Base-by-base conservation (phyloP, 2,888 invertebrate species). In the Marronus borbonicus region DNA sequence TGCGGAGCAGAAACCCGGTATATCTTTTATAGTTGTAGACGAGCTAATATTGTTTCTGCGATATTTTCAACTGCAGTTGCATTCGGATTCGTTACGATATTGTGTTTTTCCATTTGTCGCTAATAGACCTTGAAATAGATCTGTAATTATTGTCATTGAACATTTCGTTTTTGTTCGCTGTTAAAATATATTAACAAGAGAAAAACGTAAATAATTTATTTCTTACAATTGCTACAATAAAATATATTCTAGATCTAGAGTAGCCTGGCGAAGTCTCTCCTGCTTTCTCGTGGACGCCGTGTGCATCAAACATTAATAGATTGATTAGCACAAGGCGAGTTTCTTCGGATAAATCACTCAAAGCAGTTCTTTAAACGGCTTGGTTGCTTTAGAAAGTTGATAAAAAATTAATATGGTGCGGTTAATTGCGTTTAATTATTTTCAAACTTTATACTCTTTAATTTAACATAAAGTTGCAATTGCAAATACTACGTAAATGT, bases 41-140 rank as follows among this genome's bases (percentile, higher is more conserved):
- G 50, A 68, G 62, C 2, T 28, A 24, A 7, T 62, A 31, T 62
- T 62, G 55, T 58, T 58, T 58, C 55, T 62, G 28, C 31, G 4
- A 62, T 28, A 12, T 31, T 62, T 28, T 62, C 62, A 7, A 28
- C 17, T 60, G 60, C 60, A 60, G 20, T 60, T 62, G 62, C 36
- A 31, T 31, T 62, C 62, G n/a, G 14, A 62, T 62, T 62, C 28
- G 62, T 62, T 62, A 20, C 55, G 55, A 7, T 5, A 31, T 62
- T 62, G 31, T 62, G 28, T 62, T 28, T 31, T 62, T 28, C 12
- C 31, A 31, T 62, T 62, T 28, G 62, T 62, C 62, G 14, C 31
- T 62, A 62, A 62, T 62, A 62, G 62, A 62, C 62, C 62, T 62
- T 62, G 62, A 62, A 62, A 62, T 62, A 62, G 62, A 31, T 62